These are phyloP conservation scores for Drosophila tropicalis DNA, from an alignment of 1,140 invertebrate genomes.

Conservation along the genomic window DNA sequence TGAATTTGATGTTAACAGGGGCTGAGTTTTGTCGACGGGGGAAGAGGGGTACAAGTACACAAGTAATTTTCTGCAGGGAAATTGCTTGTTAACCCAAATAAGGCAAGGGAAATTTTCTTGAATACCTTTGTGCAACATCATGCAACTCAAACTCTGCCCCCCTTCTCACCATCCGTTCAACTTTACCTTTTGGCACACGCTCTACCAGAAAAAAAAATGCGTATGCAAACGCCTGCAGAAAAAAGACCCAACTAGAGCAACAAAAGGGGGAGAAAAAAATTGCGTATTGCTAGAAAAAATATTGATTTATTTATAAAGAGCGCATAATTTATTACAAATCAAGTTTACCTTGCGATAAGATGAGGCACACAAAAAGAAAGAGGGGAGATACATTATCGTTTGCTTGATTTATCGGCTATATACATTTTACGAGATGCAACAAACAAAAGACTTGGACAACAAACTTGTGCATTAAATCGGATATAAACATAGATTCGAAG, in stretches of 20 bases:
- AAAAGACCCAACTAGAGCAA: neutral
- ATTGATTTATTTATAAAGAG: slow-evolving; percentile 68
- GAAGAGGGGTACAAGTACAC: neutral
- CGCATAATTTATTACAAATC: slow-evolving; percentile 77
- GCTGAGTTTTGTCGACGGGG: neutral
- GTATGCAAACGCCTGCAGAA: too few species aligned
- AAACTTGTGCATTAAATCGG: slow-evolving; percentile 34
- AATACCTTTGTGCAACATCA: slow-evolving; percentile 1
- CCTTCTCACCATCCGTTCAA: neutral
- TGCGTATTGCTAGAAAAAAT: slow-evolving; percentile 56
- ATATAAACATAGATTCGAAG: too few species aligned
- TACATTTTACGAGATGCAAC: neutral
- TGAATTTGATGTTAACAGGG: slow-evolving; percentile 7
- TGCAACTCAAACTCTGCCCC: neutral
- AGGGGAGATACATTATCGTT: slow-evolving; percentile 2
- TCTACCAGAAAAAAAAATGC: neutral
- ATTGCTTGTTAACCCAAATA: slow-evolving; percentile 2
- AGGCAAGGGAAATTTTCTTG: neutral
- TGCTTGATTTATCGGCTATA: neutral
- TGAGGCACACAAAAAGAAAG: neutral
- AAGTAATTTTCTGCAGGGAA: neutral
- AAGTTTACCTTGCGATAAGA: slow-evolving; percentile 45
- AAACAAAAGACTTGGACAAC: slow-evolving; percentile 72
- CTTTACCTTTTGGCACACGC: slow-evolving; percentile 56
- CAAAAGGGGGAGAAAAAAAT: slow-evolving; percentile 43